phyloP scores from a whole-genome alignment of 2,888 invertebrate species.

The Notodromas monacha region DNA sequence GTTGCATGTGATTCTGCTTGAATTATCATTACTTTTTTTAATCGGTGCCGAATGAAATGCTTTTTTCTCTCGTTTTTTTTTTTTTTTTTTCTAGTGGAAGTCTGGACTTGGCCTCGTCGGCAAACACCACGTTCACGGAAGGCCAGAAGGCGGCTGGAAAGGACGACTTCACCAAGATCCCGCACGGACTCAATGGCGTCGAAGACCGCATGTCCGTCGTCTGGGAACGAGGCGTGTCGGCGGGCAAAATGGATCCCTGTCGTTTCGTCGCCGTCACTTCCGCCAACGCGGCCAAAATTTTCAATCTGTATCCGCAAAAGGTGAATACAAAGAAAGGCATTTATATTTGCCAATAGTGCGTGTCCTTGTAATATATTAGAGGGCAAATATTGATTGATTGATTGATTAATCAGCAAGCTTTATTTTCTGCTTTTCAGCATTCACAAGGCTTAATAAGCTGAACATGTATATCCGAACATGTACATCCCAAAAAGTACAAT shows the following conservation, averaged over 20 bases:
- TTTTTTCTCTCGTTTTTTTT: constrained; percentile 56
- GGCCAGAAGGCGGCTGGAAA: constrained; percentile 63
- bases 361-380: no score
- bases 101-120: constrained; percentile 24
- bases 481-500: no score
- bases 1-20: no score
- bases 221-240: constrained; percentile 57
- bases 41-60: no score
- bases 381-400: no score
- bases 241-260: constrained; percentile 61
- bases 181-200: constrained; percentile 86
- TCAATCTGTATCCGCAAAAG: constrained; percentile 14
- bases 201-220: constrained; percentile 71
- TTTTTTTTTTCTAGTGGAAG: constrained; percentile 61
- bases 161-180: constrained; percentile 67
- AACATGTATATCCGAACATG: no score
- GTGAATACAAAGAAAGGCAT: constrained; percentile 68
- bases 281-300: constrained; percentile 26
- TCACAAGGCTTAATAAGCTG: no score
- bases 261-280: constrained; percentile 88
- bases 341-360: no score
- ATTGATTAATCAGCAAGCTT: no score
- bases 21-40: no score
- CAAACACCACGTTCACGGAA: constrained; percentile 64
- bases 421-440: no score